phyloP scores from a whole-genome alignment of 23 tunicate species.

The Oikopleura dioica region DNA sequence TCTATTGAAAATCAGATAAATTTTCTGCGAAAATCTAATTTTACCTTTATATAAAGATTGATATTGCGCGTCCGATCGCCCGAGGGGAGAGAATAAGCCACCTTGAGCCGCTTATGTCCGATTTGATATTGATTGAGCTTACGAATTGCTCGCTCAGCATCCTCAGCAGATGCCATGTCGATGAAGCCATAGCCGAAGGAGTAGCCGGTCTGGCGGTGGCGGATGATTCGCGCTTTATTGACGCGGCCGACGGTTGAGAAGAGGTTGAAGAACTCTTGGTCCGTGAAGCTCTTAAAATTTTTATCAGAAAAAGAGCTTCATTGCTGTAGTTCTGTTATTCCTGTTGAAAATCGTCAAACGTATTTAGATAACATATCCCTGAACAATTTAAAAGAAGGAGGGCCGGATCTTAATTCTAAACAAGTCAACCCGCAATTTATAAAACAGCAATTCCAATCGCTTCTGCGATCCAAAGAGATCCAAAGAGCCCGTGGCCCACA shows the following conservation, averaged over 20 bases:
- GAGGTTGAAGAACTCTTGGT: constrained; percentile 36
- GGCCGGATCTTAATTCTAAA: too few species aligned
- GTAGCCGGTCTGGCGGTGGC: constrained; percentile 45
- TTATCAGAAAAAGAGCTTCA: too few species aligned
- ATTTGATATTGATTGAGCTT: constrained; percentile 28
- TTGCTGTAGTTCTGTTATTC: too few species aligned
- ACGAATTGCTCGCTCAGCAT: constrained; percentile 53
- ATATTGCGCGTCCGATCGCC: constrained; percentile 53
- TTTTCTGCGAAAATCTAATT: too few species aligned
- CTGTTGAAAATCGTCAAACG: too few species aligned
- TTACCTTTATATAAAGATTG: constrained; percentile 32
- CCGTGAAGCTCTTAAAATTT: constrained; percentile 17
- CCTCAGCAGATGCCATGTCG: constrained; percentile 26
- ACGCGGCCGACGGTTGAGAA: constrained; percentile 35
- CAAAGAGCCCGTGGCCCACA: too few species aligned
- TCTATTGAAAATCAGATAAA: too few species aligned
- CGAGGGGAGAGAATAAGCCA: constrained; percentile 66
- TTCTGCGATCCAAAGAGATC: too few species aligned
- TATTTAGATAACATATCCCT: too few species aligned
- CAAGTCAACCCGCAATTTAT: too few species aligned
- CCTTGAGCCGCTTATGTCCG: constrained; percentile 46
- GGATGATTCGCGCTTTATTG: constrained; percentile 47
- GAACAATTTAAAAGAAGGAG: too few species aligned
- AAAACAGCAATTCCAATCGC: too few species aligned
- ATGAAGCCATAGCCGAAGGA: constrained; percentile 86